phyloP scores from a whole-genome alignment of 2,888 invertebrate genomes.

The Caenorhabditis auriculariae region DNA sequence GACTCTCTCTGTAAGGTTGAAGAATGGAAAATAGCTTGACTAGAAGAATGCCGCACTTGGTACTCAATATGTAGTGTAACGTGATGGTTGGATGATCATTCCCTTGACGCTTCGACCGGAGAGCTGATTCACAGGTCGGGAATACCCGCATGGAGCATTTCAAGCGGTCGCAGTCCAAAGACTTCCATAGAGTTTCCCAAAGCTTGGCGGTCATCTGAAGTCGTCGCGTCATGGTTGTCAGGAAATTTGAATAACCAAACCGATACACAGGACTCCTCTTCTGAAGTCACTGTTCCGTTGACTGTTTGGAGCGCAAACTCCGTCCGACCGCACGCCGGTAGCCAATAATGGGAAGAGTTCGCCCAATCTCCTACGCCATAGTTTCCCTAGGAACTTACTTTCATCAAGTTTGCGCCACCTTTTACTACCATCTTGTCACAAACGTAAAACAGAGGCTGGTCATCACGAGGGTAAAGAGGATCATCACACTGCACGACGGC shows the following conservation, averaged over 20 bases:
- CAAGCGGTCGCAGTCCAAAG: constrained; percentile 4
- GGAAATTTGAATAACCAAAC: too few species aligned
- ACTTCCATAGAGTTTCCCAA: constrained; percentile 1
- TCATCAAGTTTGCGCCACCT: not conserved
- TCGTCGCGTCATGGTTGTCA: too few species aligned
- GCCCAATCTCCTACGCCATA: constrained; percentile 11
- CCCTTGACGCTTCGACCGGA: too few species aligned
- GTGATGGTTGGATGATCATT: too few species aligned
- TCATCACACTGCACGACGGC: constrained; percentile 8
- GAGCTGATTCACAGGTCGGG: constrained; percentile 12
- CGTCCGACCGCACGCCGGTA: constrained; percentile 19
- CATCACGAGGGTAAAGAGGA: constrained; percentile 3
- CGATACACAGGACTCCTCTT: constrained; percentile 10
- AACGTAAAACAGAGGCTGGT: constrained; percentile 11
- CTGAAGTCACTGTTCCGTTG: constrained; percentile 25
- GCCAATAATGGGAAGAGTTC: constrained; percentile 3
- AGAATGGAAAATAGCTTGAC: not conserved
- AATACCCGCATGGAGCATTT: constrained; percentile 4
- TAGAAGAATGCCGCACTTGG: constrained; percentile 2
- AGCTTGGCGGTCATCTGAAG: constrained; percentile 6
- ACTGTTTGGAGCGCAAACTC: constrained; percentile 3
- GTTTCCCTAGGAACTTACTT: constrained; percentile 3
- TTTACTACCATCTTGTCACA: constrained; percentile 22
- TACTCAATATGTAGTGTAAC: constrained; percentile 14
- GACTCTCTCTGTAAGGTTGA: constrained; percentile 7